These are phyloP conservation scores for Andrena fulva DNA, from an alignment of 2,888 invertebrate genomes.

Conservation along the genomic window DNA sequence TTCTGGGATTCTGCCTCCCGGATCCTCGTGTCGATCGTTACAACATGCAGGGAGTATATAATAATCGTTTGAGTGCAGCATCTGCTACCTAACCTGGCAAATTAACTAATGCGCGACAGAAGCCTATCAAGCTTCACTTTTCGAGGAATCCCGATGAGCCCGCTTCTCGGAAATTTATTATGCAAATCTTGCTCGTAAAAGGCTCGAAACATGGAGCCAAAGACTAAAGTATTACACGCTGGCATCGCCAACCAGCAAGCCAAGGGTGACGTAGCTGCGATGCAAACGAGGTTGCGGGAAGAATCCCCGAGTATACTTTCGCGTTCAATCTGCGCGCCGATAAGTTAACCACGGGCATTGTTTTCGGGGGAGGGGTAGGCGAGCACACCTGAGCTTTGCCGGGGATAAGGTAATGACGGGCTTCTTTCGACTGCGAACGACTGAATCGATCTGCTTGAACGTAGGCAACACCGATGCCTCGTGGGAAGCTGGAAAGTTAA, in stretches of 20 bases:
- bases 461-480: neutral
- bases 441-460: neutral
- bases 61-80: too few relatives aligned
- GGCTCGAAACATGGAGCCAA: neutral
- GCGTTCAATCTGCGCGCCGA: neutral
- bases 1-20: too few relatives aligned
- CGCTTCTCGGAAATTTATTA: neutral
- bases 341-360: neutral
- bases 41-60: too few relatives aligned
- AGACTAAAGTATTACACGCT: neutral
- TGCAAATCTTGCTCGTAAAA: neutral
- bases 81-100: too few relatives aligned
- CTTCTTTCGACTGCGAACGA: neutral
- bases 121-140: neutral
- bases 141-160: neutral
- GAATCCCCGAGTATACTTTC: neutral
- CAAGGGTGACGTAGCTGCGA: neutral
- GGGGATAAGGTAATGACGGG: constrained; percentile 28
- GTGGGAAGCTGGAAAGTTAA: constrained; percentile 44
- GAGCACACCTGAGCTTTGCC: neutral
- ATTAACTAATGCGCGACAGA: neutral
- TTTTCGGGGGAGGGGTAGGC: constrained; percentile 1
- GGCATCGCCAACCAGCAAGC: neutral
- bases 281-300: neutral
- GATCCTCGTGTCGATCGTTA: too few relatives aligned